Conservation (phyloP, 1,140 invertebrate species). For the Polyergus mexicanus region DNA sequence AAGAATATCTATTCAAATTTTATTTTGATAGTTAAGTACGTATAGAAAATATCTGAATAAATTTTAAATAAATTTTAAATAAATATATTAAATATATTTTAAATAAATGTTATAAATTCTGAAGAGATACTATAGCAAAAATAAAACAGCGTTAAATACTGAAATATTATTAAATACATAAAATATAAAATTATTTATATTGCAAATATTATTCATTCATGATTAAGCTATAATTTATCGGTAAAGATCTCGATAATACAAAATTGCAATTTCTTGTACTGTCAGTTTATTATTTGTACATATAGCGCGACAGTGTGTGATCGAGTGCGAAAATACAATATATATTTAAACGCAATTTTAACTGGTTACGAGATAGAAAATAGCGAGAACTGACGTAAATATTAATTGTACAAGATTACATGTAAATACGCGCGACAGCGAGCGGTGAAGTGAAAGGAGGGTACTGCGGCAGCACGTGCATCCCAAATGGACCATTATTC, state of each 20-base stretch:
- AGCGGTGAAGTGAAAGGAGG: constrained; percentile 62
- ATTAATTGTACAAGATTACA: constrained; percentile 85
- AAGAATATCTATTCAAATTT: neutral
- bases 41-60: neutral
- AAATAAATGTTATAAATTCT: neutral
- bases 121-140: too few species aligned
- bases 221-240: neutral
- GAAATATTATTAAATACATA: neutral
- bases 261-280: constrained; percentile 14
- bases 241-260: neutral
- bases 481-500: constrained; percentile 86
- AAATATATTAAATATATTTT: too few species aligned
- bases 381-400: constrained; percentile 80
- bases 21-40: neutral
- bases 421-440: constrained; percentile 82
- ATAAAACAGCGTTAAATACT: neutral
- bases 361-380: constrained; percentile 2
- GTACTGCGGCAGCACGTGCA: constrained; percentile 82
- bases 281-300: neutral
- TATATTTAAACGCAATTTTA: constrained; percentile 53
- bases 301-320: neutral
- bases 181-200: neutral
- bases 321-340: neutral
- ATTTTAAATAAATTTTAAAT: too few species aligned
- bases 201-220: neutral